Conservation (phyloP, 1,140 invertebrate genomes). For the Drosophila virilis region DNA sequence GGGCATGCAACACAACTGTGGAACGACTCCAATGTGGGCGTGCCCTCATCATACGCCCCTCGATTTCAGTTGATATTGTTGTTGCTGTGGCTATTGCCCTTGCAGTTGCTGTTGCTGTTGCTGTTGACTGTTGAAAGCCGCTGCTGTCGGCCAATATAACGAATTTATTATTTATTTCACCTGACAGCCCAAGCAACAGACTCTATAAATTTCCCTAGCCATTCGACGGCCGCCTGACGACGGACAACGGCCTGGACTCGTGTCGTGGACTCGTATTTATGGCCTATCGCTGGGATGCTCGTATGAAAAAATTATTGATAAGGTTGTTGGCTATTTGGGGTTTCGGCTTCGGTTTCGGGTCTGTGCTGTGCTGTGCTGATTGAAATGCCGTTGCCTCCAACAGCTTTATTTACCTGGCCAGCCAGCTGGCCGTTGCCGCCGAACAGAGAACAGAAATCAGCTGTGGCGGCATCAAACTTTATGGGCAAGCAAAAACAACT, state of each 20-base stretch:
- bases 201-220: conserved; percentile 83
- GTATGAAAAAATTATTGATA: conserved; percentile 80
- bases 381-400: conserved; percentile 68
- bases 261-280: conserved; percentile 62
- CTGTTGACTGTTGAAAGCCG: conserved; percentile 61
- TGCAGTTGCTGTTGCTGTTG: conserved; percentile 48
- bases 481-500: conserved; percentile 55
- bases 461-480: conserved; percentile 60
- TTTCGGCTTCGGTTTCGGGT: conserved; percentile 1
- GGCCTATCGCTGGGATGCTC: conserved; percentile 51
- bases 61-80: conserved; percentile 16
- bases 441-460: conserved; percentile 46
- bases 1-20: conserved; percentile 23
- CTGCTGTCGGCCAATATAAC: conserved; percentile 69
- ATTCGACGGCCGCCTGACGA: conserved; percentile 12
- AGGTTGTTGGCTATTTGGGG: conserved; percentile 32
- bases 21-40: conserved; percentile 62
- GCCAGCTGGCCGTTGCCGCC: conserved; percentile 2
- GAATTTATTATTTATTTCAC: conserved; percentile 84
- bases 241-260: background rate
- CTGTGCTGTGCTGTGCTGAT: conserved; percentile 52
- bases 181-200: conserved; percentile 80
- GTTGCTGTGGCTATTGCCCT: conserved; percentile 42
- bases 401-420: conserved; percentile 64
- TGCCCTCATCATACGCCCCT: conserved; percentile 71